phyloP scores from a whole-genome alignment of 1,140 invertebrate species.

The Halesus radiatus region DNA sequence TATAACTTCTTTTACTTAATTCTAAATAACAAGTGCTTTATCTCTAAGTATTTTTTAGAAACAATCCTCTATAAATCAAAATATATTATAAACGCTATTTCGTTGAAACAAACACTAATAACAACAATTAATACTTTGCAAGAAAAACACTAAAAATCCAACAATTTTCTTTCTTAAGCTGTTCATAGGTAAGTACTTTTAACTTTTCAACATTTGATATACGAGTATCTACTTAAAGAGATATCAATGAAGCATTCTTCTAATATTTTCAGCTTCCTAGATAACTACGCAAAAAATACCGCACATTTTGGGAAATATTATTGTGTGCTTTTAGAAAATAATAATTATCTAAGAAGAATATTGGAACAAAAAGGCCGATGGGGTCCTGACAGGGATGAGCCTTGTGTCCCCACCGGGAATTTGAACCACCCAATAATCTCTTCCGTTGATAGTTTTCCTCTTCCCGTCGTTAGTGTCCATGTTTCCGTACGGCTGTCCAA shows the following conservation, averaged over 20 bases:
- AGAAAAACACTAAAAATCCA: too few relatives aligned
- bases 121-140: too few relatives aligned
- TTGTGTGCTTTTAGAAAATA: background rate
- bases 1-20: slow-evolving; percentile 24
- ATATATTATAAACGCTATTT: background rate
- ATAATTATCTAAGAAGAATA: slow-evolving; percentile 60
- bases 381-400: slow-evolving; percentile 78
- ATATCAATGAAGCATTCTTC: too few relatives aligned
- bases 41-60: background rate
- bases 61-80: too few relatives aligned
- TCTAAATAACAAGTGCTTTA: background rate
- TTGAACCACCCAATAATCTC: slow-evolving; percentile 79
- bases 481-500: slow-evolving; percentile 63
- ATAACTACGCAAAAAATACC: too few relatives aligned
- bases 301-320: too few relatives aligned
- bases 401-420: slow-evolving; percentile 72
- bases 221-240: too few relatives aligned
- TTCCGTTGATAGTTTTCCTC: slow-evolving; percentile 77
- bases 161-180: too few relatives aligned
- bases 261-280: too few relatives aligned
- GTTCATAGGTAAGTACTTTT: too few relatives aligned
- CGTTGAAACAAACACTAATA: too few relatives aligned
- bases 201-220: too few relatives aligned
- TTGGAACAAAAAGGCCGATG: slow-evolving; percentile 81
- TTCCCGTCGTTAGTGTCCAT: slow-evolving; percentile 68